Percentiles rank a stretch among this genome's conserved stretches.
These are phyloP conservation scores for Lepidocyrtoides sp. DNA, from an alignment of 2,888 invertebrate genomes.

Conservation along the genomic window DNA sequence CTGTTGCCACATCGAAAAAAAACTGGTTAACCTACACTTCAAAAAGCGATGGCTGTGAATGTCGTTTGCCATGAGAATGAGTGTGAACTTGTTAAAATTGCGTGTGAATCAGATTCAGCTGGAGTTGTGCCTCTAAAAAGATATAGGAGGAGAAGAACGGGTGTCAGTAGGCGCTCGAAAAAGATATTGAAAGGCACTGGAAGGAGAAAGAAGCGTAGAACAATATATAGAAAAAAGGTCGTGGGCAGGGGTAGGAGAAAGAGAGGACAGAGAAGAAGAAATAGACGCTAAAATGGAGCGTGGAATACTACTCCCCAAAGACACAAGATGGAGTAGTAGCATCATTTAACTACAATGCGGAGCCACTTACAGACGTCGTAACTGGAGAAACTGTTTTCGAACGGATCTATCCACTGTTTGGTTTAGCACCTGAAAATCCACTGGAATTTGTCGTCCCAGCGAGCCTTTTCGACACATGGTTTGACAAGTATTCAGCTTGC, in stretches of 20 bases:
- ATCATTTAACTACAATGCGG: neutral
- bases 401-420: neutral
- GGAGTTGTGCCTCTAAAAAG: neutral
- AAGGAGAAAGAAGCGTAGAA: neutral
- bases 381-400: neutral
- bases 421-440: neutral
- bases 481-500: neutral
- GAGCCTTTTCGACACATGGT: neutral
- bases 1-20: neutral
- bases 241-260: neutral
- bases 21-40: neutral
- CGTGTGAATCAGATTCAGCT: neutral
- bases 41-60: neutral
- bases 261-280: neutral
- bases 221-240: neutral
- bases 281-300: conserved; percentile 8
- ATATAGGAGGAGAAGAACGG: neutral
- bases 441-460: neutral
- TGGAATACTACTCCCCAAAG: neutral
- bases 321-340: neutral
- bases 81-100: neutral
- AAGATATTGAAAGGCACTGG: neutral
- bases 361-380: neutral
- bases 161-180: neutral
- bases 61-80: neutral